A percentile compares a stretch with the other conserved stretches of the same genome.
These are phyloP conservation scores for Panurus biarmicus DNA, from an alignment of 2,113 vertebrate genomes.

Conservation along the genomic window DNA sequence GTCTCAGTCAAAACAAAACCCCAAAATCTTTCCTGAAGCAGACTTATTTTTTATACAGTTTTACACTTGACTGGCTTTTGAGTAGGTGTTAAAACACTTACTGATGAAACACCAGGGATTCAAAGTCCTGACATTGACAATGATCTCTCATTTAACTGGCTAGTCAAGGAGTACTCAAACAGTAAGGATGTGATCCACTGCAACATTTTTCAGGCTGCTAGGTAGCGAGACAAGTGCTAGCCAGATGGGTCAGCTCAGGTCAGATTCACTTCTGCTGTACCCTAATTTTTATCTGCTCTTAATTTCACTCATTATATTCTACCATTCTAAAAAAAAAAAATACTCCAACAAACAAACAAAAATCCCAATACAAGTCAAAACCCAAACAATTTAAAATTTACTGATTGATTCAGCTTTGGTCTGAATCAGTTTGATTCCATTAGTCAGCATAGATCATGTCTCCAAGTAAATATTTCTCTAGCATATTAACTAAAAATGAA, in stretches of 20 bases:
- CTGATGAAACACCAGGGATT: background rate
- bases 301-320: background rate
- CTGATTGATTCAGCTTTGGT: background rate
- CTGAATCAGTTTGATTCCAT: background rate
- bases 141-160: background rate
- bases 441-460: constrained; percentile 18
- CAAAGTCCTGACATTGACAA: background rate
- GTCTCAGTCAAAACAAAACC: background rate
- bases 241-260: background rate
- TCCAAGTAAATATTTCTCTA: constrained; percentile 46
- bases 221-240: background rate
- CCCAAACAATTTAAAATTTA: background rate
- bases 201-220: background rate
- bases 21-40: background rate
- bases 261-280: background rate
- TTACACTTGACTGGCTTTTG: background rate
- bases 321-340: background rate
- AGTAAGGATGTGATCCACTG: background rate
- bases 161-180: background rate
- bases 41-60: background rate
- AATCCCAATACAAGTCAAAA: background rate
- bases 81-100: background rate
- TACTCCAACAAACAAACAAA: background rate
- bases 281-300: background rate
- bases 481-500: background rate